Evolutionary conservation across 2,888 invertebrate genomes (phyloP).

Genomic region (Xylocampa areola): DNA sequence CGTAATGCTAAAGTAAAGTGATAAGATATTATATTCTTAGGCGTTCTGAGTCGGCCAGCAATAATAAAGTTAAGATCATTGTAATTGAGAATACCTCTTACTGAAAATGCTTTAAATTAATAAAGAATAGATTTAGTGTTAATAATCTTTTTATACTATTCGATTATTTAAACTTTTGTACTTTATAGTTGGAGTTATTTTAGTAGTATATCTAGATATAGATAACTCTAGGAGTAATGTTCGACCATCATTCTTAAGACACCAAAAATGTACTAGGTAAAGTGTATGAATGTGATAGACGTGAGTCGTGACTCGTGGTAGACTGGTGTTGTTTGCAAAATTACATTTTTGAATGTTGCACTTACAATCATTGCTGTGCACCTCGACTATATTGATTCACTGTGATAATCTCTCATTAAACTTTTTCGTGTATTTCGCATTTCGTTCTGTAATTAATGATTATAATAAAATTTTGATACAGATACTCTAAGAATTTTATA

Average conservation of each 20-base stretch:
- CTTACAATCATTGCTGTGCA: conserved; percentile 69
- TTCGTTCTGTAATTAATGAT: conserved; percentile 61
- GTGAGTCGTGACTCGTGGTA: conserved; percentile 57
- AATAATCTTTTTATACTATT: conserved; percentile 55
- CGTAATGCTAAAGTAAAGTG: conserved; percentile 24
- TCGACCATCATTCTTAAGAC: conserved; percentile 69
- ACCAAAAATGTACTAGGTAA: conserved; percentile 79
- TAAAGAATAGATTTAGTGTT: conserved; percentile 60
- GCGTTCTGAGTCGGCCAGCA: conserved; percentile 43
- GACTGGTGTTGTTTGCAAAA: conserved; percentile 63
- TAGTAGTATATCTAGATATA: conserved; percentile 55
- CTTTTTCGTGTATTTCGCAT: conserved; percentile 62
- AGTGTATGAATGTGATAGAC: conserved; percentile 75
- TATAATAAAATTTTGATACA: conserved; percentile 36
- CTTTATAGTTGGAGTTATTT: conserved; percentile 47
- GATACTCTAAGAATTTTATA: conserved; percentile 26
- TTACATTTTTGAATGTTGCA: conserved; percentile 68
- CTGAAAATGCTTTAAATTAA: conserved; percentile 67
- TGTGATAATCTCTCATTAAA: conserved; percentile 76
- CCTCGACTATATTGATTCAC: conserved; percentile 73
- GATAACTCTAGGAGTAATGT: conserved; percentile 57
- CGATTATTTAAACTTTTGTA: conserved; percentile 56
- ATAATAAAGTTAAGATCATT: conserved; percentile 45
- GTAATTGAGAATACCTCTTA: conserved; percentile 59
- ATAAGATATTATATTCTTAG: conserved; percentile 27